Evolutionary conservation across 2,888 invertebrate species (phyloP), one percentile per base, ranked within the genome.

Genomic region (Tuta absoluta): DNA sequence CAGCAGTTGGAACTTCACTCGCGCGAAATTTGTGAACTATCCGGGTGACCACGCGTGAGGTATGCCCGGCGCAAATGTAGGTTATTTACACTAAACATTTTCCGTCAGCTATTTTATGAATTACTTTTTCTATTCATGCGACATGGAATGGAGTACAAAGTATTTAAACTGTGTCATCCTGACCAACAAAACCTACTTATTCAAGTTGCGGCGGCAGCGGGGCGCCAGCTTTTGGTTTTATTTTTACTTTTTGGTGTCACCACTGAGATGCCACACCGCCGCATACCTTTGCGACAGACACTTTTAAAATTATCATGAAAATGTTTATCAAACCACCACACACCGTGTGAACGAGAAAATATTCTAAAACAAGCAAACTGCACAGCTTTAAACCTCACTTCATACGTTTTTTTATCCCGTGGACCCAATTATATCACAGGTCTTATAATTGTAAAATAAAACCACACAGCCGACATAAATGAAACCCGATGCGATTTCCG

Each of bases 21-120:
- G 74, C 63, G 66, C 63, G 60, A 63, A 72, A 72, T 71, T 81
- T 78, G 79, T 74, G 72, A 80, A 82, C 82, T 80, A 80, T 79
- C 77, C 73, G 69, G 70, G 75, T 72, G 73, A 73, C 76, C 78
- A 75, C 75, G 74, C 74, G 75, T 77, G 72, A 79, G 78, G 74
- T 80, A 81, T 82, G 79, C 74, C 11, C 17, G 73, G 75, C 75
- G 77, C 76, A 79, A 79, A 76, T 78, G 75, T 74, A 72, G 77
- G 75, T 72, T 72, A 76, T 76, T 45, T 45, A 17, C 4, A 45
- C n/a, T 45, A 45, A 45, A 8, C 45, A 45, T 45, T 45, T n/a
- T 45, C 45, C 45, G 1, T 33, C 45, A n/a, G 45, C 45, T 17
- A 45, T 7, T 45, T 45, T 45, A 45, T 45, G n/a, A 45, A 45